phyloP scores from a whole-genome alignment of 1,140 invertebrate species.

The Phymastichus coffea region DNA sequence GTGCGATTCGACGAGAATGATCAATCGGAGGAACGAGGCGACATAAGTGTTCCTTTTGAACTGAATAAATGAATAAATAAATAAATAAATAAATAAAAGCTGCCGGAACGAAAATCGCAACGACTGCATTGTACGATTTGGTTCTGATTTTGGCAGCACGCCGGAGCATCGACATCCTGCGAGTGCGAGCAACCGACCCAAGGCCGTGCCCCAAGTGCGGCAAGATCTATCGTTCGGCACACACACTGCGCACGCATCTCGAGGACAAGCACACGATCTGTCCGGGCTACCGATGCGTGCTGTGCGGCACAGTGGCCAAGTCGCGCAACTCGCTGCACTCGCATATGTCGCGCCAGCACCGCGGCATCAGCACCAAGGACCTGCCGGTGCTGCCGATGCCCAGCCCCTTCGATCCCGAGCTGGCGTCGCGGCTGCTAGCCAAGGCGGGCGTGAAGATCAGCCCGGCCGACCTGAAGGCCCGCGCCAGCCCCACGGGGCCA shows the following conservation, averaged over 20 bases:
- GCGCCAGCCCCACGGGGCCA: constrained; percentile 80
- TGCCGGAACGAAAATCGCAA: too few species aligned
- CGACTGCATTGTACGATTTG: too few species aligned
- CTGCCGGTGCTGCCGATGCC: constrained; percentile 88
- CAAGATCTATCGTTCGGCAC: constrained; percentile 88
- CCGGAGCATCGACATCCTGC: constrained; percentile 78
- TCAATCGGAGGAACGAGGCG: too few species aligned
- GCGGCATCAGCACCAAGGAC: constrained; percentile 89
- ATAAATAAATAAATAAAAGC: too few species aligned
- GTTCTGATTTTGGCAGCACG: too few species aligned
- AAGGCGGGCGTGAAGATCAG: constrained; percentile 87
- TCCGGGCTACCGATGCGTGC: constrained; percentile 85
- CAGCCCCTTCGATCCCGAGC: constrained; percentile 83
- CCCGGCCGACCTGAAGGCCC: constrained; percentile 74
- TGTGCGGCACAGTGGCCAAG: constrained; percentile 89
- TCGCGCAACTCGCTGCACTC: constrained; percentile 87
- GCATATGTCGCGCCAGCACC: constrained; percentile 89
- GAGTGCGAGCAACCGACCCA: constrained; percentile 86
- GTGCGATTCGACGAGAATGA: too few species aligned
- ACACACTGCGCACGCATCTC: constrained; percentile 84
- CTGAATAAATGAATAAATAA: too few species aligned
- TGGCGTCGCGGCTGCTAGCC: constrained; percentile 75
- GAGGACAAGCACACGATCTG: constrained; percentile 92
- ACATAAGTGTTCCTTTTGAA: too few species aligned
- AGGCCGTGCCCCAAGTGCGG: constrained; percentile 89